A percentile compares a stretch with the other conserved stretches of the same genome.
These are phyloP conservation scores for Acipenser transmontanus DNA, from an alignment of 2,797 vertebrate species.

Conservation along the genomic window DNA sequence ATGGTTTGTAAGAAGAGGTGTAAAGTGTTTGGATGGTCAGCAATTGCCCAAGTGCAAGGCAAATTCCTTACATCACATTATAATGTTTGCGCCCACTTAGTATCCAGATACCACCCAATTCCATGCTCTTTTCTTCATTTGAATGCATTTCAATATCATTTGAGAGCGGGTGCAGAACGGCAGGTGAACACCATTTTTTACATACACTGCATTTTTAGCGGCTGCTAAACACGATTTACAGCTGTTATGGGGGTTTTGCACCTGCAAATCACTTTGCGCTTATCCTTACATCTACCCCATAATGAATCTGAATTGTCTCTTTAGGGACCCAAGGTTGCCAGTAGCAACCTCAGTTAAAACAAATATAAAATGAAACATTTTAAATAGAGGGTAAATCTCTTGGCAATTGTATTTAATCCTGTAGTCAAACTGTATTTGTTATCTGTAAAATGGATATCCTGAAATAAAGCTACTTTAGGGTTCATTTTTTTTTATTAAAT, in stretches of 20 bases:
- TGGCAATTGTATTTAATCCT: neutral
- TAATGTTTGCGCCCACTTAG: no score
- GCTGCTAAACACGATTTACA: neutral
- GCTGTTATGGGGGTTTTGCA: neutral
- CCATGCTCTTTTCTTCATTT: neutral
- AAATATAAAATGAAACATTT: neutral
- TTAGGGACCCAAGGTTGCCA: neutral
- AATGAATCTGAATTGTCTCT: neutral
- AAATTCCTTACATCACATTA: no score
- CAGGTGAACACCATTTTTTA: neutral
- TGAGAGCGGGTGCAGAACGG: neutral
- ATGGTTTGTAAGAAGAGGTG: neutral
- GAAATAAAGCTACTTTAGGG: neutral
- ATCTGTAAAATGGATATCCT: neutral
- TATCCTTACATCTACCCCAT: no score
- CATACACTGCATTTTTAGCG: neutral
- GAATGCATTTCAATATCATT: no score
- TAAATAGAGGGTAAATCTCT: neutral
- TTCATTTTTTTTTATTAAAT: constrained; percentile 8
- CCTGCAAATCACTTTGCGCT: no score
- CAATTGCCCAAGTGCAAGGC: no score
- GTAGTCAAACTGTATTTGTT: neutral
- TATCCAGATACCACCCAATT: neutral
- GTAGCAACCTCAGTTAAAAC: neutral
- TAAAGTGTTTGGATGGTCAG: neutral